Base-by-base conservation (phyloP, 2,888 invertebrate genomes). In the Eulithis testata region DNA sequence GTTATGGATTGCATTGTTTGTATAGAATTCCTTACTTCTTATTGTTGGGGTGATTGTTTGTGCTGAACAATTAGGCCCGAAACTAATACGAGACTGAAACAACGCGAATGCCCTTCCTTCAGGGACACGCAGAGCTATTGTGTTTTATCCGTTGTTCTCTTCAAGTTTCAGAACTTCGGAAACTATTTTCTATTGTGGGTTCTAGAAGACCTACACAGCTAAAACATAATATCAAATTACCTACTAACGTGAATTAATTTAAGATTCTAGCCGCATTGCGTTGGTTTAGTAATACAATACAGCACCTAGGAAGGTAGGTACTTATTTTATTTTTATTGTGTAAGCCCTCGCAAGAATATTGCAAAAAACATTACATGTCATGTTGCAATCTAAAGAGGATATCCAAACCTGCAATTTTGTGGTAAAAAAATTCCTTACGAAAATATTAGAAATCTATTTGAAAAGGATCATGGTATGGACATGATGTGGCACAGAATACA, bases 51-150 rank as follows among this genome's bases (percentile, higher is more conserved):
- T 66, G 68, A 55, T 61, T 70, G 77, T 65, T 69, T 66, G 66
- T 75, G 60, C 62, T 65, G 77, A 80, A 86, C 87, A 86, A 87
- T 87, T 88, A 83, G 81, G 82, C 83, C 82, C 70, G 80, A 76
- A 85, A 84, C 86, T 85, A 84, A 83, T 83, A 81, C 66, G 69
- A 61, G 51, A 55, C 63, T 66, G 65, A 63, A 71, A 73, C 70
- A 64, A 69, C 54, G 63, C 60, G 69, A 68, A 71, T 66, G 74
- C 71, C 76, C 77, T 73, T 79, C 82, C 79, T 77, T 68, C 71
- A 52, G 79, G 77, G 77, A 73, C 76, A 72, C 74, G 76, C 75
- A 71, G 70, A 68, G 69, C 75, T 72, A 72, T 77, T 73, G 75
- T 70, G 62, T 58, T 69, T 75, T 74, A 78, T 75, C 74, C 73